These are phyloP conservation scores for Valencia hispanica DNA, from an alignment of 2,797 vertebrate genomes.

Conservation along the genomic window DNA sequence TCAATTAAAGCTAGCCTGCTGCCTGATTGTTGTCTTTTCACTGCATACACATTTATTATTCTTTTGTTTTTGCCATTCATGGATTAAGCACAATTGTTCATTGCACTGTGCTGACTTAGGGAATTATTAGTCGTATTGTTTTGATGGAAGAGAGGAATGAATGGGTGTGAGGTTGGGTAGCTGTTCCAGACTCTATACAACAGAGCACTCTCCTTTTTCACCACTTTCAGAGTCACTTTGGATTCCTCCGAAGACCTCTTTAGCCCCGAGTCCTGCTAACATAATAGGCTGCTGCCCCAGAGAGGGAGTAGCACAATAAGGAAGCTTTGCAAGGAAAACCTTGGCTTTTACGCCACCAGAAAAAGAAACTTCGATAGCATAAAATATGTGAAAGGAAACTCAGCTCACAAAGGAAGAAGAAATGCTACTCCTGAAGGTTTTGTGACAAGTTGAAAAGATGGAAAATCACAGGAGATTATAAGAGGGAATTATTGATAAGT, in stretches of 20 bases:
- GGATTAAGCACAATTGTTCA: slow-evolving; percentile 46
- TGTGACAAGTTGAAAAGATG: neutral
- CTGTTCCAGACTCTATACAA: slow-evolving; percentile 6
- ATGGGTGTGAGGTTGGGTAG: slow-evolving; percentile 18
- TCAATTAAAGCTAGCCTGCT: slow-evolving; percentile 68
- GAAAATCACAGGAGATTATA: slow-evolving; percentile 21
- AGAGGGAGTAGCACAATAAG: slow-evolving; percentile 30
- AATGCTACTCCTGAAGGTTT: slow-evolving; percentile 5
- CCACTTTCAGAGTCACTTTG: slow-evolving; percentile 20
- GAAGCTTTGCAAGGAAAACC: slow-evolving; percentile 29
- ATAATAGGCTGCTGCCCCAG: slow-evolving; percentile 37
- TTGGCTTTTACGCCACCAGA: slow-evolving; percentile 17
- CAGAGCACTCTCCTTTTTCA: slow-evolving; percentile 5
- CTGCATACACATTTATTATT: slow-evolving; percentile 47
- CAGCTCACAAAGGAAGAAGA: neutral
- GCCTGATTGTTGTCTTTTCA: slow-evolving; percentile 56
- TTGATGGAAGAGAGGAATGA: slow-evolving; percentile 11
- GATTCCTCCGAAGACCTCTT: slow-evolving; percentile 33
- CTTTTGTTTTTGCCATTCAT: slow-evolving; percentile 24
- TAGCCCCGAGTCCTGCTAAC: slow-evolving; percentile 29
- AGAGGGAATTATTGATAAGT: slow-evolving; percentile 46
- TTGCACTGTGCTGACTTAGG: slow-evolving; percentile 33
- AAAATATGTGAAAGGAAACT: slow-evolving; percentile 2
- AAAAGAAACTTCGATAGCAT: neutral
- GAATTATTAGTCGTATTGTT: slow-evolving; percentile 51